Conservation (phyloP, 2,888 invertebrate genomes). For the Byasa hedistus region DNA sequence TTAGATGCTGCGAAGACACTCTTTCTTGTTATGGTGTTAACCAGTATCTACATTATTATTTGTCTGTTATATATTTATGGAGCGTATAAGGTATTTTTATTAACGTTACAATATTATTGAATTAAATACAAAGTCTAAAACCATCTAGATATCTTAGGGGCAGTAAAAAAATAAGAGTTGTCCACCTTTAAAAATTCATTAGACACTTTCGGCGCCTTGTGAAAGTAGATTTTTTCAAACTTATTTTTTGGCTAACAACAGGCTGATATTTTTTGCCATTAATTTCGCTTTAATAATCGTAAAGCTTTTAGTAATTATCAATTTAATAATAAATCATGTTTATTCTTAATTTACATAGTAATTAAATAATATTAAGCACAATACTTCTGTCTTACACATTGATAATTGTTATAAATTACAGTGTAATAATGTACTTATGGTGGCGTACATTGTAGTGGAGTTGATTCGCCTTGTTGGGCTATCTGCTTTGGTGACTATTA, state of each 20-base stretch:
- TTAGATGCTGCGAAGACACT: slow-evolving; percentile 61
- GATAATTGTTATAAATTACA: slow-evolving; percentile 35
- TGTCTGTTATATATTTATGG: slow-evolving; percentile 63
- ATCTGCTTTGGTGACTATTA: slow-evolving; percentile 49
- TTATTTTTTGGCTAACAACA: too few relatives aligned
- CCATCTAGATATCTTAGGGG: not conserved
- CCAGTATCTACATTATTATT: slow-evolving; percentile 53
- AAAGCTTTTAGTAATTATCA: too few relatives aligned
- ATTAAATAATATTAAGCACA: not conserved
- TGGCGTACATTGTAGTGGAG: slow-evolving; percentile 59
- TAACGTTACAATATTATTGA: not conserved
- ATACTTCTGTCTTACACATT: not conserved
- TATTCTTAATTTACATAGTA: not conserved
- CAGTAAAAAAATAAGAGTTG: too few relatives aligned
- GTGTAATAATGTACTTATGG: slow-evolving; percentile 62
- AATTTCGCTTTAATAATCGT: too few relatives aligned
- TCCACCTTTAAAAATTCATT: too few relatives aligned
- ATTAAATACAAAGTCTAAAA: not conserved
- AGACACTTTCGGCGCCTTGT: too few relatives aligned
- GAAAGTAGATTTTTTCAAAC: too few relatives aligned
- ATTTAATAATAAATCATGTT: not conserved
- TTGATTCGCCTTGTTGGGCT: slow-evolving; percentile 54
- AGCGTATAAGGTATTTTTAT: slow-evolving; percentile 54
- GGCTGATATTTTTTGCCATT: too few relatives aligned
- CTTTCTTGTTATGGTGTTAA: slow-evolving; percentile 46